Evolutionary conservation across 2,797 vertebrate genomes (phyloP).

Genomic region (Siniperca obscura): DNA sequence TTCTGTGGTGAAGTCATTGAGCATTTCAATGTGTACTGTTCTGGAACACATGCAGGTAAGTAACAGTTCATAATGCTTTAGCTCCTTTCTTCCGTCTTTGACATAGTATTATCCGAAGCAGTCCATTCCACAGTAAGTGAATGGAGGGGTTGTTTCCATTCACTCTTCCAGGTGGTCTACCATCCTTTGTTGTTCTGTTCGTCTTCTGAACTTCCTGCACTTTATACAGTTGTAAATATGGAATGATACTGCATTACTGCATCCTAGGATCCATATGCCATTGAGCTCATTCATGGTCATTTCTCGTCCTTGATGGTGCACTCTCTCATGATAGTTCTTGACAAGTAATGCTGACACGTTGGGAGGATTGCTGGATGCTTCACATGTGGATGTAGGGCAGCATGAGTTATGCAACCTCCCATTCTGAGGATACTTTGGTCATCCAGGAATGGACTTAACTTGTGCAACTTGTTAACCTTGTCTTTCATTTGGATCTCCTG

Average conservation of each 20-base stretch:
- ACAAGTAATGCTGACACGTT: conserved; percentile 11
- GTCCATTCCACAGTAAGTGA: neutral
- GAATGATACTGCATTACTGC: conserved; percentile 28
- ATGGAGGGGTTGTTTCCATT: neutral
- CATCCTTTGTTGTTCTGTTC: neutral
- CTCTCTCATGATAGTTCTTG: too few species aligned
- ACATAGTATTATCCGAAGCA: neutral
- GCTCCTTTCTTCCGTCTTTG: neutral
- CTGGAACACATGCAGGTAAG: conserved; percentile 3
- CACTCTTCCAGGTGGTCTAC: neutral
- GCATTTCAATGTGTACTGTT: neutral
- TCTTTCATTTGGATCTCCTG: neutral
- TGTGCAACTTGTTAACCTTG: conserved; percentile 20
- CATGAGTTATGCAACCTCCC: neutral
- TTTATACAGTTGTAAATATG: conserved; percentile 37
- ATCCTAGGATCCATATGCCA: conserved; percentile 17
- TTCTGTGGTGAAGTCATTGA: neutral
- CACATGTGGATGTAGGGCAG: conserved; percentile 33
- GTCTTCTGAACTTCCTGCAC: conserved; percentile 11
- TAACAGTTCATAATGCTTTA: neutral
- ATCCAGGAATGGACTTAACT: conserved; percentile 39
- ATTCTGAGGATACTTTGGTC: conserved; percentile 27
- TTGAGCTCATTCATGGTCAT: too few species aligned
- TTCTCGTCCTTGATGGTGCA: too few species aligned
- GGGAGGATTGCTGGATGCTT: conserved; percentile 51